Evolutionary conservation across 35 echinoderm and acorn worm genomes (phyloP), one percentile per base, ranked within the genome.

Genomic region (Nesometra sesokonis): DNA sequence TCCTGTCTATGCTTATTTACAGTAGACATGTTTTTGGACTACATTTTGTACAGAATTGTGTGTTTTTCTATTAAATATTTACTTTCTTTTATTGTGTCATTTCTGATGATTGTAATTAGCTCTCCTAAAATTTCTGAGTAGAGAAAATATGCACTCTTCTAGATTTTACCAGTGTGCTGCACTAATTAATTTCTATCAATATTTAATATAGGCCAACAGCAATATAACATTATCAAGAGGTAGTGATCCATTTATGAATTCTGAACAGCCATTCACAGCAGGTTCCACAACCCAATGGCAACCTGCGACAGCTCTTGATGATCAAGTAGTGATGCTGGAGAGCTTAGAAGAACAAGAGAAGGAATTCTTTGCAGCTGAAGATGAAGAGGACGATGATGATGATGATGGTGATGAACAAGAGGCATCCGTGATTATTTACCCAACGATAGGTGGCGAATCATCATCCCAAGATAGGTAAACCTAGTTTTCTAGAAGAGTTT

Each of bases 381-480:
- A 80, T 13, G 84, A 86, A 32, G 94, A 97, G 29, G 87, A 89
- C 33, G 87, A 87, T 13, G 82, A 91, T 27, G 87, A 77, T 0
- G 82, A 93, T 39, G 87, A 93, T 21, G 78, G 86, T 19, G 88
- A 93, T 47, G 81, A 80, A 35, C 46, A 89, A 34, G 82, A 86
- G 11, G 79, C 86, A 30, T 85, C 90, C n/a, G 89, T 97, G 23
- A 92, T 97, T 47, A 85, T 91, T 29, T 90, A 91, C 57, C 91
- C 88, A 19, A 83, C 88, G 29, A 86, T 86, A 8, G 86, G 84
- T 46, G 94, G 90, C 33, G 85, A 79, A 13, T 35, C 46, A 30
- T 82, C 87, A 34, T 86, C 87, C 11, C 88, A 86, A 81, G 91
- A 93, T 47, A 93, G 83, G 91, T 93, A 80, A 46, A 36, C 31